A percentile compares a stretch with the other conserved stretches of the same genome.
phyloP scores from a whole-genome alignment of 2,113 vertebrate genomes.

The Dicaeum eximium region DNA sequence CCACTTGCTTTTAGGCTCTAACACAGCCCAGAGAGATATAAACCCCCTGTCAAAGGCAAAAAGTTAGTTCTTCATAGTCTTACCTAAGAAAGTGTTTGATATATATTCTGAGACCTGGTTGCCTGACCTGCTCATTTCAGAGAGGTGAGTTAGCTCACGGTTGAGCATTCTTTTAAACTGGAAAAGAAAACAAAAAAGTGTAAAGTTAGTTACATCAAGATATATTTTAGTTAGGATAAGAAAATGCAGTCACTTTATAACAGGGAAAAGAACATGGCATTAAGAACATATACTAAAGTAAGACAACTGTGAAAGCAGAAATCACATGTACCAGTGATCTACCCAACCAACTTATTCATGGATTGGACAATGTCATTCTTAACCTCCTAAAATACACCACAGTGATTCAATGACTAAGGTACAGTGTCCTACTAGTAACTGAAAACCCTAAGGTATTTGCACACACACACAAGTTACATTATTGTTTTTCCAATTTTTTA shows the following conservation, averaged over 20 bases:
- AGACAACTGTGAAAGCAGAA: not conserved
- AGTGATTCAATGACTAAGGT: not conserved
- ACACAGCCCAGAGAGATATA: not conserved
- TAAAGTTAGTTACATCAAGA: not conserved
- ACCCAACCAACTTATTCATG: not conserved
- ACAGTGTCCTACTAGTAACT: not conserved
- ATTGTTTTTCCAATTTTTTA: rapidly evolving
- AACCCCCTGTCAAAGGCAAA: not conserved
- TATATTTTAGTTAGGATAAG: not conserved
- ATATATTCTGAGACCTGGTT: slow-evolving; percentile 99
- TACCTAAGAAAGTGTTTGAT: slow-evolving; percentile 97
- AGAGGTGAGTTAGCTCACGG: slow-evolving; percentile 94
- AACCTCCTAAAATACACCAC: not conserved
- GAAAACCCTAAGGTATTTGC: not conserved
- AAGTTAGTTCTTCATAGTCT: slow-evolving; percentile 43
- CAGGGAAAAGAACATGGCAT: not conserved
- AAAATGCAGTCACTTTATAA: not conserved
- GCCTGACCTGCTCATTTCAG: slow-evolving; percentile 98
- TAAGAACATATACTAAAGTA: not conserved
- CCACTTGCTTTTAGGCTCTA: not conserved
- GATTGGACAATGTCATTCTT: not conserved
- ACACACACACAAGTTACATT: not conserved
- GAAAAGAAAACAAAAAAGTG: slow-evolving; percentile 13
- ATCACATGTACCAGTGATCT: rapidly evolving
- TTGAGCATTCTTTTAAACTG: slow-evolving; percentile 99